Evolutionary conservation across 1,140 invertebrate species (phyloP).

Genomic region (Drosophila varians): DNA sequence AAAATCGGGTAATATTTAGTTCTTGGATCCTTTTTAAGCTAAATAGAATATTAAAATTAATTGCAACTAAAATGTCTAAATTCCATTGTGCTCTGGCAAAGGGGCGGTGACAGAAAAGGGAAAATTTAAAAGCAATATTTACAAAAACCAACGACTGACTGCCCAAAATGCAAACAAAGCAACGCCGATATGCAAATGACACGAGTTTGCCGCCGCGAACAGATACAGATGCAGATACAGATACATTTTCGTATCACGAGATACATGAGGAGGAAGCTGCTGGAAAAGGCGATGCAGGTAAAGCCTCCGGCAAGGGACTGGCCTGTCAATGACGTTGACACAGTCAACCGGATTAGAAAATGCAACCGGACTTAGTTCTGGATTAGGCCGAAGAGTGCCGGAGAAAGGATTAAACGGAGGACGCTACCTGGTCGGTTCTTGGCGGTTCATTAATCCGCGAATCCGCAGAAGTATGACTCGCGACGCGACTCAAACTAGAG

Average conservation of each 20-base stretch:
- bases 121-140: slow-evolving; percentile 59
- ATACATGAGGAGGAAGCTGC: slow-evolving; percentile 8
- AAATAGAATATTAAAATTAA: slow-evolving; percentile 12
- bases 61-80: slow-evolving; percentile 8
- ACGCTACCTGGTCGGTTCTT: slow-evolving; percentile 48
- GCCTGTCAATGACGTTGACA: slow-evolving; percentile 62
- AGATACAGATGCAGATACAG: neutral
- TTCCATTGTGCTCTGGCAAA: neutral
- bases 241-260: neutral
- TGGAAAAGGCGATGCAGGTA: slow-evolving; percentile 23
- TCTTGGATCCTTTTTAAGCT: too few species aligned
- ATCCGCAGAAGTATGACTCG: slow-evolving; percentile 37
- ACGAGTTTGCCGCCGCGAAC: slow-evolving; percentile 28
- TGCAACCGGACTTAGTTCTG: slow-evolving; percentile 66
- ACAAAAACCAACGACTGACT: slow-evolving; percentile 65
- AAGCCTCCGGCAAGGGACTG: slow-evolving; percentile 2
- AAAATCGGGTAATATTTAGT: too few species aligned
- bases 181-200: slow-evolving; percentile 58
- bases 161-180: slow-evolving; percentile 59
- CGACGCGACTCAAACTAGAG: slow-evolving; percentile 47
- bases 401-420: slow-evolving; percentile 69
- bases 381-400: neutral
- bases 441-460: slow-evolving; percentile 77
- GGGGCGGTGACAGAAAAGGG: neutral
- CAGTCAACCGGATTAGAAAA: slow-evolving; percentile 68